A percentile compares a stretch with the other conserved stretches of the same genome.
These are phyloP conservation scores for Bucco capensis DNA, from an alignment of 2,113 vertebrate species.

Conservation along the genomic window DNA sequence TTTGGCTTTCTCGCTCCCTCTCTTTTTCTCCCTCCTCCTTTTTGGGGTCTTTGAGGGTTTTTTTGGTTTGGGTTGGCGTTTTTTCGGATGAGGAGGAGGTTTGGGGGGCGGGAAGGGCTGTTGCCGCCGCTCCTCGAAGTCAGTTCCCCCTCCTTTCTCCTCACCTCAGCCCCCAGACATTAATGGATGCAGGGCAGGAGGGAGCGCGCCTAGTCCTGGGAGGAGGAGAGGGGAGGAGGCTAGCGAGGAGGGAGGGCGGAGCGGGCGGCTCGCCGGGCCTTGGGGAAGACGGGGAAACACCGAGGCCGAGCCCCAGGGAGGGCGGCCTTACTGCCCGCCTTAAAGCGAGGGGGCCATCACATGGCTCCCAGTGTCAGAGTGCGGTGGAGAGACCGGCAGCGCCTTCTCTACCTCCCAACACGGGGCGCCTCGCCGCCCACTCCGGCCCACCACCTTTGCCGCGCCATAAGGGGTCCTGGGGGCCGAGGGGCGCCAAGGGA, in stretches of 20 bases:
- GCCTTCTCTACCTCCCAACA: no score
- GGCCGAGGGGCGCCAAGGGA: not conserved
- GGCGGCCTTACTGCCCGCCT: constrained; percentile 79
- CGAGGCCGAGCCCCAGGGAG: constrained; percentile 80
- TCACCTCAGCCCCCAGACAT: not conserved
- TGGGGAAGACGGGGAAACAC: constrained; percentile 62
- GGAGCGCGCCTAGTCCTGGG: not conserved
- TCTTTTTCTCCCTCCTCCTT: not conserved
- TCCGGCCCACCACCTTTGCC: not conserved
- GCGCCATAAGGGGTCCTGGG: not conserved
- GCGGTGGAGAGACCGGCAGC: not conserved
- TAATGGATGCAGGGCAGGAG: constrained; percentile 7
- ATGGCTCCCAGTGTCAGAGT: constrained; percentile 82
- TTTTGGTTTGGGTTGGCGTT: not conserved
- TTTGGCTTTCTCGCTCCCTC: not conserved
- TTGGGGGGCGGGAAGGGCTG: not conserved
- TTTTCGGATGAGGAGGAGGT: no score
- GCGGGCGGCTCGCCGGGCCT: not conserved
- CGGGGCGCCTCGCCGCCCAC: not conserved
- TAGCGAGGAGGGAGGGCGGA: not conserved
- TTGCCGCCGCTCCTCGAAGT: not conserved
- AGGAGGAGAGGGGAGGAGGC: constrained; percentile 1
- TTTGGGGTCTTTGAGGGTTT: not conserved
- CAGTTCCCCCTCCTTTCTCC: not conserved
- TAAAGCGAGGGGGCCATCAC: constrained; percentile 82